phyloP scores from a whole-genome alignment of 2,797 vertebrate species.

The Megaceryle alcyon region DNA sequence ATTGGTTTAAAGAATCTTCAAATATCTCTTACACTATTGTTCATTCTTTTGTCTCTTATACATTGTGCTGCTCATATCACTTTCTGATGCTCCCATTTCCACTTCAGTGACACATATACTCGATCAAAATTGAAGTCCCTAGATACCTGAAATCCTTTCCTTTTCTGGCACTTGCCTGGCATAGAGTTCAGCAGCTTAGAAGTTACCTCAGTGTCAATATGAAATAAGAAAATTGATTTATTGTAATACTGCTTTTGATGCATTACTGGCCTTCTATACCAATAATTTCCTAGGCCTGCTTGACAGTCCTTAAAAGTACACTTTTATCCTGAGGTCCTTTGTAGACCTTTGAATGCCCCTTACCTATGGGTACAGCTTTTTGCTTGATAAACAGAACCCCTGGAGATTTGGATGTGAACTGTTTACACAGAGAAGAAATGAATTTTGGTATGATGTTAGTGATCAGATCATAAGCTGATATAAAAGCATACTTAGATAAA shows the following conservation, averaged over 20 bases:
- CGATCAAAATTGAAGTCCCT: background rate
- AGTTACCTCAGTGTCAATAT: background rate
- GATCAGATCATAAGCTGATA: background rate
- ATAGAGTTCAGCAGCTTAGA: background rate
- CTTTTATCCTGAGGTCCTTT: background rate
- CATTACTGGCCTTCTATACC: background rate
- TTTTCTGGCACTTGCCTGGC: background rate
- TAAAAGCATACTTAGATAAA: background rate
- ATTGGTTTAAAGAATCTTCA: background rate
- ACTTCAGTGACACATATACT: background rate
- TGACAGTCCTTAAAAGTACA: background rate
- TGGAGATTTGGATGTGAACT: background rate
- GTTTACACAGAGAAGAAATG: background rate
- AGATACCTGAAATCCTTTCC: background rate
- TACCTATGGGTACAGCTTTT: background rate
- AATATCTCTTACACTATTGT: background rate
- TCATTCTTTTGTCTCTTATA: background rate
- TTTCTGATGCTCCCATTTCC: conserved; percentile 19
- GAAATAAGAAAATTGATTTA: background rate
- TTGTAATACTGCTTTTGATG: background rate
- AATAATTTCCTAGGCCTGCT: background rate
- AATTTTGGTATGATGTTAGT: background rate
- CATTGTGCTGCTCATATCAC: background rate
- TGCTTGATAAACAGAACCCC: background rate
- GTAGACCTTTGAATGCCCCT: background rate